Base-by-base conservation (phyloP, 2,888 invertebrate genomes). In the Drosophila monieri region DNA sequence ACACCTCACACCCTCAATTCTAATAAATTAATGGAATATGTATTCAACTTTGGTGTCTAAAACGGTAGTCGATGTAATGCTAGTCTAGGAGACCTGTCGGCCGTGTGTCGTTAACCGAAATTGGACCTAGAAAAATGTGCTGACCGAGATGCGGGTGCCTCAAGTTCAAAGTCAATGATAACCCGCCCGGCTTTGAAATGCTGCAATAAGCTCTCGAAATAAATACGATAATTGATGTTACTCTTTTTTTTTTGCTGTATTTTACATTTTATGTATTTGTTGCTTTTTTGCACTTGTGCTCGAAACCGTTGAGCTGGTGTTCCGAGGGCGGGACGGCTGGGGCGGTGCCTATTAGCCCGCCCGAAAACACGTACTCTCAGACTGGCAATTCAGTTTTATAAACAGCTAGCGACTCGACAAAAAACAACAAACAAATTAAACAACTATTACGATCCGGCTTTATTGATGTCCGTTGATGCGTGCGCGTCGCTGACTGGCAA, bases 111-210 rank as follows among this genome's bases (percentile, higher is more conserved):
- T 35, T 27, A 48, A 49, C 48, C 49, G 15, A 61, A 61, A 27
- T 62, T 12, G 48, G 32, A 62, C 32, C 62, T 47, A 21, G 18
- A 41, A 47, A 62, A 62, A 61, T 61, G 47, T 61, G 60, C 61
- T 61, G 61, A 61, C 48, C 41, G 56, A 37, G 6, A 43, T 65
- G 66, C 12, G 39, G 57, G 39, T 10, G 43, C 18, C 61, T 51
- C 86, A 80, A 86, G 86, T 85, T 80, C 85, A 87, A 78, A 68
- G 87, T 80, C 80, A 86, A 67, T 52, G 66, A 6, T 51, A 39
- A 52, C 46, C 55, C 39, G n/a, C 32, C 35, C 35, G 25, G 48
- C 39, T 64, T 49, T 39, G 37, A 52, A 52, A 64, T 64, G 60
- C 60, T 60, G 60, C 60, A 61, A 47, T 47, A 39, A 59, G 60